These are phyloP conservation scores for Heterotilapia buettikoferi DNA, from an alignment of 2,113 vertebrate species.

Conservation along the genomic window DNA sequence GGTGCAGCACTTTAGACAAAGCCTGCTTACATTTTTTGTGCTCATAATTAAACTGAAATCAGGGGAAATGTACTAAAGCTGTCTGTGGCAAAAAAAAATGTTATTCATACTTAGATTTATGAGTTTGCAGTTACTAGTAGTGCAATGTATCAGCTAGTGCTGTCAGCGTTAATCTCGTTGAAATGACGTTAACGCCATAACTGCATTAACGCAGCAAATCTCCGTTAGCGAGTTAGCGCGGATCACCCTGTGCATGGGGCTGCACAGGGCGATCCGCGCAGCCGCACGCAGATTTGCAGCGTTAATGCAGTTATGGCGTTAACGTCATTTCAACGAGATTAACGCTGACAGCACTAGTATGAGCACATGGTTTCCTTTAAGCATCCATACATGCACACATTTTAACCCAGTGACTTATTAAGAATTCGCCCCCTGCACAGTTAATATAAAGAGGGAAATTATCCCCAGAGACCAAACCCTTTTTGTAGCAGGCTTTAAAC, in stretches of 20 bases:
- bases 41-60: background rate
- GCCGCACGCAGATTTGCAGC: too few species aligned
- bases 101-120: background rate
- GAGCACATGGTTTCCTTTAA: too few species aligned
- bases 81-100: background rate
- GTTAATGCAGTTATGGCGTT: too few species aligned
- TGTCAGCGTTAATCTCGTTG: background rate
- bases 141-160: background rate
- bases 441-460: background rate
- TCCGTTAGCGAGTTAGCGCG: too few species aligned
- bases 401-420: too few species aligned
- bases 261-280: too few species aligned
- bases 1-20: background rate
- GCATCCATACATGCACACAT: too few species aligned
- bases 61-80: background rate
- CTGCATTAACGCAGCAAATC: background rate
- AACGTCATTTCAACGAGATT: too few species aligned
- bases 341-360: too few species aligned
- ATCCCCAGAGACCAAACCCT: background rate
- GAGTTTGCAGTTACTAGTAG: background rate
- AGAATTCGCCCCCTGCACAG: background rate
- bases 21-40: background rate
- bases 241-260: fast-evolving
- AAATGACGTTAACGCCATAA: background rate
- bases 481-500: background rate